Evolutionary conservation across 2,888 invertebrate genomes (phyloP).

Genomic region (Ornithoptera priamus): DNA sequence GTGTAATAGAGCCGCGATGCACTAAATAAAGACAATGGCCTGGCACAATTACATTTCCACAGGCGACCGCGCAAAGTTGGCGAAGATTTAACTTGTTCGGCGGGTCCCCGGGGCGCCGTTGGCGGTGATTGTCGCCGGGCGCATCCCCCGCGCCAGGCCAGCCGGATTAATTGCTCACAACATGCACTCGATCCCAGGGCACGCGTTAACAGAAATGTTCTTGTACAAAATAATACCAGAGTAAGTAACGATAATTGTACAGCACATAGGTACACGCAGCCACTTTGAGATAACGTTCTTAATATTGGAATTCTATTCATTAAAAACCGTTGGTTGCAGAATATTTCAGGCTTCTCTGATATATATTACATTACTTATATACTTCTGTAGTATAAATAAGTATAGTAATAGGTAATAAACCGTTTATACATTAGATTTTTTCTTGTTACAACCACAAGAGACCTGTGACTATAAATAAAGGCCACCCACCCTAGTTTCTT

Average conservation of each 20-base stretch:
- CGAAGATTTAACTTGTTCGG: constrained; percentile 73
- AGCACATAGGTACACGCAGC: constrained; percentile 13
- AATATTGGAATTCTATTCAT: background rate
- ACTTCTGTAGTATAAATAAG: background rate
- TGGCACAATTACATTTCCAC: constrained; percentile 44
- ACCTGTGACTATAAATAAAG: too few species aligned
- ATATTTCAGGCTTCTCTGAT: too few species aligned
- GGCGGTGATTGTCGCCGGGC: constrained; percentile 72
- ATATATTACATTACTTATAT: background rate
- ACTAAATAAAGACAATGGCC: constrained; percentile 38
- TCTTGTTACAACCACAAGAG: too few species aligned
- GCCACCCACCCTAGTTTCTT: too few species aligned
- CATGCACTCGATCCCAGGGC: constrained; percentile 67
- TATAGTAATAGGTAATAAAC: background rate
- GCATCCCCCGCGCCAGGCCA: constrained; percentile 40
- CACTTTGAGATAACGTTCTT: background rate
- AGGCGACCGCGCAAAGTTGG: constrained; percentile 51
- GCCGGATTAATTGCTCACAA: constrained; percentile 71
- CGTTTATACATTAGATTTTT: too few species aligned
- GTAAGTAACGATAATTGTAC: constrained; percentile 65
- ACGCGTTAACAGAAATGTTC: constrained; percentile 66
- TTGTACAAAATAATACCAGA: constrained; percentile 65
- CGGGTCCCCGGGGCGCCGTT: constrained; percentile 70
- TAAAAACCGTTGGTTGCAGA: background rate
- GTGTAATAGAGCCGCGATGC: constrained; percentile 7